Base-by-base conservation (phyloP, 2,888 invertebrate genomes). In the Aphodius sticticus region DNA sequence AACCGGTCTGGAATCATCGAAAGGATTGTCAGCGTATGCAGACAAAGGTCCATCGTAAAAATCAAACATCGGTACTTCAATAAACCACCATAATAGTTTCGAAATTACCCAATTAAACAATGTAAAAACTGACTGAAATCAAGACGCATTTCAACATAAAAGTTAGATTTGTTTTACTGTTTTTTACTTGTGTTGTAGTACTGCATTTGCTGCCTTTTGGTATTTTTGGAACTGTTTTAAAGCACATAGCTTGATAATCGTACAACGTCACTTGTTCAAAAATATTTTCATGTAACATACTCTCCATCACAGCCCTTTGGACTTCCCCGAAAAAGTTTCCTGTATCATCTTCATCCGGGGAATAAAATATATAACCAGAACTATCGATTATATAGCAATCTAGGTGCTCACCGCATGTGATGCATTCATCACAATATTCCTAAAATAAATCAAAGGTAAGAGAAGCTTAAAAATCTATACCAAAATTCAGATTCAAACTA, bases 311-410 rank as follows among this genome's bases (percentile, higher is more conserved):
- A 69, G 94, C 93, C 12, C 94, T 94, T 83, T 96, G 94, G 36
- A 96, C 90, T 81, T 94, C 94, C 0, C 98, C 98, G 87, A 98
- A 96, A 90, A 98, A 98, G 84, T 91, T 91, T 0, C 98, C 97
- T 0, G 95, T 95, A 76, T 95, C 91, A 69, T 92, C 90, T 69
- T 91, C 89, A 16, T 93, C 90, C 84, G 93, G 92, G 0, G 96
- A 93, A 9, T 96, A 90, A 0, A 98, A 92, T 6, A 97, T 91
- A 87, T 97, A 98, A 0, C 97, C 98, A 85, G 97, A 96, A 87
- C 95, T 96, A 87, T 98, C 98, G 70, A 98, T 91, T n/a, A 98
- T 91, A 87, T 95, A 98, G 87, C 98, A 98, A 82, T 95, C 94
- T 83, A 94, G 90, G 72, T 91, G 90, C 37, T 92, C 91, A n/a